phyloP scores from a whole-genome alignment of 2,888 invertebrate genomes.

The Ceramica pisi region DNA sequence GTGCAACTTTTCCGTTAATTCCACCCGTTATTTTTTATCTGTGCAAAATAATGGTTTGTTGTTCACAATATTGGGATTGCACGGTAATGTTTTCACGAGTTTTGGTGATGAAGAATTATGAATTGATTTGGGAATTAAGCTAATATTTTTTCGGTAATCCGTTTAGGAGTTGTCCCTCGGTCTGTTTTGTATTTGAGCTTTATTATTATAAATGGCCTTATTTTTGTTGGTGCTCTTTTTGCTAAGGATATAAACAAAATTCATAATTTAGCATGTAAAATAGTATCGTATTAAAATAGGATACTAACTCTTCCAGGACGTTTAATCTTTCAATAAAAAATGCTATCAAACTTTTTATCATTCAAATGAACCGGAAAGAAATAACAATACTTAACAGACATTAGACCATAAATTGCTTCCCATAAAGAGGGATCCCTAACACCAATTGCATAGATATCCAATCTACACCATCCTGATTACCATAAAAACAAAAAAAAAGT shows the following conservation, averaged over 20 bases:
- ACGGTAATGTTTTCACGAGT: slow-evolving; percentile 18
- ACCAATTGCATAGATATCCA: slow-evolving; percentile 28
- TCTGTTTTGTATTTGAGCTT: slow-evolving; percentile 3
- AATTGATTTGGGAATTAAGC: slow-evolving; percentile 31
- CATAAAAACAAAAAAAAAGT: slow-evolving; percentile 58
- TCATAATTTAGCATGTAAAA: neutral
- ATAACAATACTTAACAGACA: slow-evolving; percentile 8
- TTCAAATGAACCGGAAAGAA: slow-evolving; percentile 42
- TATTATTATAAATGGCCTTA: neutral
- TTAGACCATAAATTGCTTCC: slow-evolving; percentile 7
- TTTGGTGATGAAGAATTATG: slow-evolving; percentile 46
- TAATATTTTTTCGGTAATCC: slow-evolving; percentile 23
- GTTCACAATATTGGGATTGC: slow-evolving; percentile 8
- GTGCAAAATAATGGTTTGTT: slow-evolving; percentile 60
- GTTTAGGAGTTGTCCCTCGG: neutral
- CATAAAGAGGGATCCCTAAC: slow-evolving; percentile 15
- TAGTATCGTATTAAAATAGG: neutral
- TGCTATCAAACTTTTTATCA: neutral
- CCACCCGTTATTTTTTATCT: slow-evolving; percentile 56
- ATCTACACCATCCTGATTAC: slow-evolving; percentile 46
- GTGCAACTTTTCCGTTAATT: slow-evolving; percentile 56
- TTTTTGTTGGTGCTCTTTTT: neutral
- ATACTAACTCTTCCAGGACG: neutral
- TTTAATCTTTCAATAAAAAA: slow-evolving; percentile 12
- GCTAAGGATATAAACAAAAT: neutral